Evolutionary conservation across 1,140 invertebrate species (phyloP).

Genomic region (Pseudomyrmex concolor): DNA sequence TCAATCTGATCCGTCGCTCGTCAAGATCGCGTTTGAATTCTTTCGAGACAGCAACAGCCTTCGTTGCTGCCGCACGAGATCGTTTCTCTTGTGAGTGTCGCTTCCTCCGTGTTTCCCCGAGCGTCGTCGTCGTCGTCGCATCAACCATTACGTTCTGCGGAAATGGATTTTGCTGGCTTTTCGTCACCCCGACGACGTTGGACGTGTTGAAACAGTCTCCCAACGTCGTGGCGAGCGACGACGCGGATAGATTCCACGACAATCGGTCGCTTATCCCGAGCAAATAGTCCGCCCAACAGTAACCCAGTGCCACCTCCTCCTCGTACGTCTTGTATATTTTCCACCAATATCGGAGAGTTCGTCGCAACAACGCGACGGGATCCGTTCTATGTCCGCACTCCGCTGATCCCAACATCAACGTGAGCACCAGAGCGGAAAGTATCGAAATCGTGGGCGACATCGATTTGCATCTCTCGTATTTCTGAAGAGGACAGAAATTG

Average conservation of each 20-base stretch:
- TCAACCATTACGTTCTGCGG: neutral
- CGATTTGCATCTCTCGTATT: slow-evolving; percentile 48
- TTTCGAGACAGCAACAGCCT: too few species aligned
- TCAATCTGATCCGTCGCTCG: neutral
- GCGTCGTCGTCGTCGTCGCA: neutral
- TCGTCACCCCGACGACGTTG: neutral
- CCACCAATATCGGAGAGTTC: slow-evolving; percentile 65
- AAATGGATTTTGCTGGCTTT: slow-evolving; percentile 15
- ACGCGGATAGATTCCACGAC: neutral
- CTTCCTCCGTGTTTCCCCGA: neutral
- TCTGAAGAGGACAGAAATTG: slow-evolving; percentile 40
- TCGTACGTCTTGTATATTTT: slow-evolving; percentile 63
- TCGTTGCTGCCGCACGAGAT: neutral
- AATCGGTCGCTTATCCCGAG: neutral
- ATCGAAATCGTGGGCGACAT: slow-evolving; percentile 62
- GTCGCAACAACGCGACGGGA: slow-evolving; percentile 23
- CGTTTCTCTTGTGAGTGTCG: neutral
- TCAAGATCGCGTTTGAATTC: neutral
- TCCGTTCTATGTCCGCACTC: slow-evolving; percentile 26
- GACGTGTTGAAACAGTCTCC: neutral
- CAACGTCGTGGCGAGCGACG: neutral
- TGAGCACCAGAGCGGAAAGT: slow-evolving; percentile 57
- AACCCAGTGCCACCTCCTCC: slow-evolving; percentile 69
- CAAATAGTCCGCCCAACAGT: slow-evolving; percentile 70
- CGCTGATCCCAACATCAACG: slow-evolving; percentile 26